Percentiles rank a stretch among this genome's conserved stretches.
These are phyloP conservation scores for Micrasema minimum DNA, from an alignment of 1,140 invertebrate species.

Conservation along the genomic window DNA sequence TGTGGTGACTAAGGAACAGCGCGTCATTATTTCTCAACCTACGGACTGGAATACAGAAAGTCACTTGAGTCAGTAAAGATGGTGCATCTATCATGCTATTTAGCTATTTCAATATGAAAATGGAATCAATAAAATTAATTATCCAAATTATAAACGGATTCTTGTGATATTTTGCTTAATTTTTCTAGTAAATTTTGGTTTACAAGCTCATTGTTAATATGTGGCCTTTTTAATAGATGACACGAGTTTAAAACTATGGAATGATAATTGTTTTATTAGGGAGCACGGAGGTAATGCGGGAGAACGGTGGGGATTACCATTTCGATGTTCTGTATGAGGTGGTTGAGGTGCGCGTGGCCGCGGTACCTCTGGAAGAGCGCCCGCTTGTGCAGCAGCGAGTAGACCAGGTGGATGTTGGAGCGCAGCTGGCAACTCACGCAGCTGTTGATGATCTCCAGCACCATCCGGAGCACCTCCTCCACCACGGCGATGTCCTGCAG, in stretches of 20 bases:
- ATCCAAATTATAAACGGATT: constrained; percentile 2
- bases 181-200: neutral
- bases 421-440: constrained; percentile 87
- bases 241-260: too few relatives aligned
- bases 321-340: constrained; percentile 96
- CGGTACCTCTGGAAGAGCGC: constrained; percentile 90
- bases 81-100: too few relatives aligned
- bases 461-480: constrained; percentile 96
- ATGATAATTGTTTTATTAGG: too few relatives aligned
- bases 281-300: too few relatives aligned
- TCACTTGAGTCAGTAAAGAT: too few relatives aligned
- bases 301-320: constrained; percentile 85
- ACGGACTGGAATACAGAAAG: too few relatives aligned
- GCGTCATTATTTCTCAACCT: too few relatives aligned
- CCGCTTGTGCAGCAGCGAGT: constrained; percentile 94
- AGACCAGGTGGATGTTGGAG: constrained; percentile 95
- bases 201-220: too few relatives aligned
- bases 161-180: neutral
- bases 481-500: constrained; percentile 93
- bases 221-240: too few relatives aligned
- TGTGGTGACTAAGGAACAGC: too few relatives aligned
- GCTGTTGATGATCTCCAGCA: constrained; percentile 96
- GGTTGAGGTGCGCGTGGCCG: constrained; percentile 90
- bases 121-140: too few relatives aligned
- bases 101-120: too few relatives aligned